These are phyloP conservation scores for Porites cylindrica DNA, from an alignment of 92 coral and sea anemone genomes.

Conservation along the genomic window DNA sequence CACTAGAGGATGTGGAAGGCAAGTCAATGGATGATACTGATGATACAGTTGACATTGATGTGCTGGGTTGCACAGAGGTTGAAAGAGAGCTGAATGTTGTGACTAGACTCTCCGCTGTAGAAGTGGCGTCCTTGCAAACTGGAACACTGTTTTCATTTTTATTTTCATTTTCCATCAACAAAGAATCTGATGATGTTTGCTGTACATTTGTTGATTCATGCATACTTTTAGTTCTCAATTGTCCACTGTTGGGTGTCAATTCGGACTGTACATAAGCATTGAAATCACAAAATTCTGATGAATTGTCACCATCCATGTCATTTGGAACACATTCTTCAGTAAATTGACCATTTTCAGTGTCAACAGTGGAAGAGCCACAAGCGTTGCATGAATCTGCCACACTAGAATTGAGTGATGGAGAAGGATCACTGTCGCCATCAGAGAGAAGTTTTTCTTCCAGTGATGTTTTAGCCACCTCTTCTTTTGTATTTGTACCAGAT, in stretches of 20 bases:
- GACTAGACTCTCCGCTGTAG: conserved; percentile 32
- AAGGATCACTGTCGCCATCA: neutral
- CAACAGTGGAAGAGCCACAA: conserved; percentile 6
- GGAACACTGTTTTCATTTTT: neutral
- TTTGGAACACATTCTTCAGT: conserved; percentile 8
- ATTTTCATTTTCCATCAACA: neutral
- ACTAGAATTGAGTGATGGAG: neutral
- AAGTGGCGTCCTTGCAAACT: neutral
- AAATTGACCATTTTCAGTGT: neutral
- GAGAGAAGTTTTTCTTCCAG: conserved; percentile 21
- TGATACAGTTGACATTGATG: conserved; percentile 36
- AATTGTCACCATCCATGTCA: neutral
- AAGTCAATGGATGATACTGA: conserved; percentile 12
- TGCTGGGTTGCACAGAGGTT: conserved; percentile 42
- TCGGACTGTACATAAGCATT: neutral
- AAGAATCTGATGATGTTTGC: neutral
- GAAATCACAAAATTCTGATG: neutral
- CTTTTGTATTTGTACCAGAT: neutral
- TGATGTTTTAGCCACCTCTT: neutral
- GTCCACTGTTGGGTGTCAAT: neutral
- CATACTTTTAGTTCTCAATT: neutral
- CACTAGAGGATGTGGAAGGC: neutral
- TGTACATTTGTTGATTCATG: conserved; percentile 1
- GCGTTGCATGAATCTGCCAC: neutral
- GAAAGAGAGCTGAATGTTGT: conserved; percentile 43